Evolutionary conservation across 2,888 invertebrate species (phyloP).

Genomic region (Podotricha telesiphe): DNA sequence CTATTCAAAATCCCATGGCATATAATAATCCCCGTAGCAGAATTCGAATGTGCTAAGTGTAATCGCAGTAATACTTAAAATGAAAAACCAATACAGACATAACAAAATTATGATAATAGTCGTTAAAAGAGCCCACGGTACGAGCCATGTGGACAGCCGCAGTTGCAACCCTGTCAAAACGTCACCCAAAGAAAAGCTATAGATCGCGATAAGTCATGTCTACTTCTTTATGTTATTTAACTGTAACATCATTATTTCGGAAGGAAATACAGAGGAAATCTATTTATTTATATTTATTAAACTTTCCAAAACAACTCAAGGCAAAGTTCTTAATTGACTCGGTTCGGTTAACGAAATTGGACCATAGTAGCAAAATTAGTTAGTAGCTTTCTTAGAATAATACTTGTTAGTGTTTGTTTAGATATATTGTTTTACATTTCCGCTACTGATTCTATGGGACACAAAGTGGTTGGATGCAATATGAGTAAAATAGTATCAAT

Average conservation of each 20-base stretch:
- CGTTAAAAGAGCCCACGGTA: too few species aligned
- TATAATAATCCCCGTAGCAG: too few species aligned
- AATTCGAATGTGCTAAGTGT: too few species aligned
- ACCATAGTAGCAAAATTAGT: conserved; percentile 27
- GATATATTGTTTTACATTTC: conserved; percentile 18
- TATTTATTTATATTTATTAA: conserved; percentile 23
- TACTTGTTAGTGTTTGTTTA: conserved; percentile 25
- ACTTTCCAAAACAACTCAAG: conserved; percentile 23
- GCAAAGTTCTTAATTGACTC: conserved; percentile 38
- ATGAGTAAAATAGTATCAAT: not conserved
- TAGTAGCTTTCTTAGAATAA: conserved; percentile 20
- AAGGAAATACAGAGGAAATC: too few species aligned
- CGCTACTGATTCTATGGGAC: not conserved
- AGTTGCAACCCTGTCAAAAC: not conserved
- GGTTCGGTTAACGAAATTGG: conserved; percentile 32
- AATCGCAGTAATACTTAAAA: too few species aligned
- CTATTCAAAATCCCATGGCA: too few species aligned
- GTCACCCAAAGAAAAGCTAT: conserved; percentile 3
- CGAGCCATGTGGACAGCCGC: not conserved
- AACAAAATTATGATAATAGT: too few species aligned
- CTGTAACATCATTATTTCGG: not conserved
- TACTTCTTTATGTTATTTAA: conserved; percentile 2
- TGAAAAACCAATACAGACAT: too few species aligned
- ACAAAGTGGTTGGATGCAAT: not conserved
- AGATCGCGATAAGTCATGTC: not conserved